Base-by-base conservation (phyloP, 2,113 vertebrate species). In the Apodemus sylvaticus region DNA sequence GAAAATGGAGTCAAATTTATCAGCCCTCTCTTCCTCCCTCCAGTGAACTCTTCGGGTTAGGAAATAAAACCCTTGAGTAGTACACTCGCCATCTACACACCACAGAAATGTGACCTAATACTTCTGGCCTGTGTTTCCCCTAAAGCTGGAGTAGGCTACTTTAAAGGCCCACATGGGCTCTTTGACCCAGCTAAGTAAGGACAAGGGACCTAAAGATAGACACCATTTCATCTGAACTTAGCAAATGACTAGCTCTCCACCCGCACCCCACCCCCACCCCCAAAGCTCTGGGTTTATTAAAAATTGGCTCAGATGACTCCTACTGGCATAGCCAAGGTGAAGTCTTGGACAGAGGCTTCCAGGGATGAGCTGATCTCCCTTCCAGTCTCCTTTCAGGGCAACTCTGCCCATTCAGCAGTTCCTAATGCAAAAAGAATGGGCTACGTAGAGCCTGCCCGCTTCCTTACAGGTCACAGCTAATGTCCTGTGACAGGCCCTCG, bases 381-480 rank as follows among this genome's bases (percentile, higher is more conserved):
- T 86, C 89, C 95, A 78, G 48, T 74, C 70, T 89, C 94, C 90
- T 92, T 78, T 94, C 36, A 66, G 34, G 48, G 76, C 93, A 86
- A 55, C 92, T 74, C 92, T 95, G 97, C 51, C 79, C 86, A 93
- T n/a, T 93, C 96, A 87, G 94, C 94, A 89, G 71, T 70, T 89
- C 66, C 96, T 73, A 88, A 94, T 83, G 62, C 90, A 64, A 51
- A 91, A 86, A 91, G 97, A 96, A 96, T 20, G 93, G 88, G 86
- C 76, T 95, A 66, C 85, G 62, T 42, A 6, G 93, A 24, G 96
- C 66, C 91, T 14, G 76, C 85, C 34, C 79, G 79, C 92, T 76
- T 93, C 91, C 97, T 93, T 82, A 79, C 94, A 93, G 97, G 90
- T 95, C 97, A 90, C 92, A 42, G 93, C 93, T 96, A 70, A 77